A percentile compares a stretch with the other conserved stretches of the same genome.
phyloP scores from a whole-genome alignment of 2,113 vertebrate species.

The Holacanthus passer region DNA sequence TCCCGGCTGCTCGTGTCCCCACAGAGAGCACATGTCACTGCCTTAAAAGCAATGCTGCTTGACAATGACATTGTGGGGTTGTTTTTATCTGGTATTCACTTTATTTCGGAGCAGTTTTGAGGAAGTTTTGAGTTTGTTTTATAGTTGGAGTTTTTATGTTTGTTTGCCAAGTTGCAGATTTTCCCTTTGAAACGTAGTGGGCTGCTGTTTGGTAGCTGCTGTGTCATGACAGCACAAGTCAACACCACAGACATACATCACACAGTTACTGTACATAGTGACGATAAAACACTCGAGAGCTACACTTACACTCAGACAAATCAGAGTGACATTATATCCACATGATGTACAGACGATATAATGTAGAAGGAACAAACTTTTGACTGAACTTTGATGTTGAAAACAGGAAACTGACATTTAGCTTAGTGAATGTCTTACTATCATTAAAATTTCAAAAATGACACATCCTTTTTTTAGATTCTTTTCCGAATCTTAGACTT shows the following conservation, averaged over 20 bases:
- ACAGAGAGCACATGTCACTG: conserved; percentile 61
- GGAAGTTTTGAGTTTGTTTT: conserved; percentile 23
- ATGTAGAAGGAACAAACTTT: too few species aligned
- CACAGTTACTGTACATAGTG: not conserved
- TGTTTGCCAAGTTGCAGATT: not conserved
- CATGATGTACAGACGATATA: not conserved
- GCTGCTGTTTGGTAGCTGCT: not conserved
- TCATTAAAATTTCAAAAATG: conserved; percentile 8
- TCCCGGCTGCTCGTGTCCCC: conserved; percentile 58
- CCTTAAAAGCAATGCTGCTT: conserved; percentile 50
- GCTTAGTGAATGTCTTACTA: too few species aligned
- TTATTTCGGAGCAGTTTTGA: conserved; percentile 32
- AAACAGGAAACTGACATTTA: too few species aligned
- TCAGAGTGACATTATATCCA: not conserved
- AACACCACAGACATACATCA: too few species aligned
- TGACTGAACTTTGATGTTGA: too few species aligned
- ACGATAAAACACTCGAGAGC: not conserved
- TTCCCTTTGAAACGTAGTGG: not conserved
- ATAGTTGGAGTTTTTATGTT: conserved; percentile 11
- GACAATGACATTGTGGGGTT: conserved; percentile 60
- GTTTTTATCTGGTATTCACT: conserved; percentile 44
- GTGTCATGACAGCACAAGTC: not conserved
- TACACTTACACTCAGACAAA: not conserved
- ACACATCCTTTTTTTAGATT: not conserved
- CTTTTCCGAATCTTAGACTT: not conserved